Conservation (phyloP, 1,140 invertebrate genomes). For the Aphis craccivora region DNA sequence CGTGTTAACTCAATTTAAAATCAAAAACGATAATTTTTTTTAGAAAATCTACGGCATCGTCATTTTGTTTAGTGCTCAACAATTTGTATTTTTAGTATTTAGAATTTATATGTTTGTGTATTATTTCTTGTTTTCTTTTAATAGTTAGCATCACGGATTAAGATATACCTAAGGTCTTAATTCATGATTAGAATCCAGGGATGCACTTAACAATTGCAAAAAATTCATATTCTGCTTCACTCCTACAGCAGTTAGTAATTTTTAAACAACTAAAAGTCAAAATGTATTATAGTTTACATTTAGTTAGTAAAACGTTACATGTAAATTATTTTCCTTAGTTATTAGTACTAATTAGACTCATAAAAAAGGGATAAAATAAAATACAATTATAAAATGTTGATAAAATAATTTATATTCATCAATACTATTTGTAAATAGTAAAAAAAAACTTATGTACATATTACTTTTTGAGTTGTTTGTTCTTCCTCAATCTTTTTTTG, state of each 20-base stretch:
- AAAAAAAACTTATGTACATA: no score
- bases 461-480: not conserved
- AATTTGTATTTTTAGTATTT: no score
- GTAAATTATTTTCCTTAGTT: not conserved
- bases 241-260: not conserved
- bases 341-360: not conserved
- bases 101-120: no score
- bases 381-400: not conserved
- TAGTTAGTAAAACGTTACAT: not conserved
- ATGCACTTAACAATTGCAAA: not conserved
- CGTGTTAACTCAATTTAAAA: not conserved
- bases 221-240: not conserved
- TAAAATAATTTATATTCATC: not conserved
- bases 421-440: not conserved
- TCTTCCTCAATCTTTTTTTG: conserved; percentile 8
- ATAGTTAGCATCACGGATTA: no score
- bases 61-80: not conserved
- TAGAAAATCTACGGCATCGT: not conserved
- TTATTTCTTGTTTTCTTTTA: no score
- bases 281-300: not conserved
- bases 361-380: not conserved
- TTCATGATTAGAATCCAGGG: no score
- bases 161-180: no score
- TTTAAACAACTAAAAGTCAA: not conserved
- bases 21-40: not conserved